phyloP scores from a whole-genome alignment of 2,888 invertebrate species.

The Nipponacmea schrenckii region DNA sequence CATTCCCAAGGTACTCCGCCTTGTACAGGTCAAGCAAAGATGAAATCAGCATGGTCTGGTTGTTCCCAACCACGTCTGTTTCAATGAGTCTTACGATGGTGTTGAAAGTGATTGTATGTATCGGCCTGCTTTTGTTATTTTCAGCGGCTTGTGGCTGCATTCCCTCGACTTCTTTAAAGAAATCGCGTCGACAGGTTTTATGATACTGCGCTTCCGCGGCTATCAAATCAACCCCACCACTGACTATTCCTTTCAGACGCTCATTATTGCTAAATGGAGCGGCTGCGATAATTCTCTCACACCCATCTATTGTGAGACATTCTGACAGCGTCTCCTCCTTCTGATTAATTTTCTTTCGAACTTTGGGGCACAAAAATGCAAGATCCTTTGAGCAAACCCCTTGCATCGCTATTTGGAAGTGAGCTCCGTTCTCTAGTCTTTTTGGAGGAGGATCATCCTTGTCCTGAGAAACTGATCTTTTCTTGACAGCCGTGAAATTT shows the following conservation, averaged over 20 bases:
- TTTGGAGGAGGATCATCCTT: background rate
- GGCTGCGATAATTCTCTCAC: slow-evolving; percentile 9
- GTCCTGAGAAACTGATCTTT: background rate
- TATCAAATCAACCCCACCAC: slow-evolving; percentile 6
- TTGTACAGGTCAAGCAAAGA: background rate
- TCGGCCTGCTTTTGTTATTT: background rate
- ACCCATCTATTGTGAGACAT: slow-evolving; percentile 18
- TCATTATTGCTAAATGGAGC: slow-evolving; percentile 11
- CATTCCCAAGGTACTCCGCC: background rate
- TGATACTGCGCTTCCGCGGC: slow-evolving; percentile 10
- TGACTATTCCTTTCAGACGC: background rate
- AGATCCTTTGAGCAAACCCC: background rate
- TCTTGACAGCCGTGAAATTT: too few species aligned
- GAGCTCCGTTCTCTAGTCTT: background rate
- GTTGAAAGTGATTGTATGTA: background rate
- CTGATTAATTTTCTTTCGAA: slow-evolving; percentile 6
- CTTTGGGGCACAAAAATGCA: slow-evolving; percentile 15
- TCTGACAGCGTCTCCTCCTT: slow-evolving; percentile 9
- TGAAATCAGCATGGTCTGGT: background rate
- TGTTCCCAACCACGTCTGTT: background rate
- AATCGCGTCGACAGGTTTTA: slow-evolving; percentile 5
- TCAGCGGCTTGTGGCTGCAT: background rate
- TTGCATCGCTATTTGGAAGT: background rate
- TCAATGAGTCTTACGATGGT: background rate
- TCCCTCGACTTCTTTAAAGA: slow-evolving; percentile 9